A percentile compares a stretch with the other conserved stretches of the same genome.
Evolutionary conservation across 2,888 invertebrate species (phyloP).

Genomic region (Tuta absoluta): DNA sequence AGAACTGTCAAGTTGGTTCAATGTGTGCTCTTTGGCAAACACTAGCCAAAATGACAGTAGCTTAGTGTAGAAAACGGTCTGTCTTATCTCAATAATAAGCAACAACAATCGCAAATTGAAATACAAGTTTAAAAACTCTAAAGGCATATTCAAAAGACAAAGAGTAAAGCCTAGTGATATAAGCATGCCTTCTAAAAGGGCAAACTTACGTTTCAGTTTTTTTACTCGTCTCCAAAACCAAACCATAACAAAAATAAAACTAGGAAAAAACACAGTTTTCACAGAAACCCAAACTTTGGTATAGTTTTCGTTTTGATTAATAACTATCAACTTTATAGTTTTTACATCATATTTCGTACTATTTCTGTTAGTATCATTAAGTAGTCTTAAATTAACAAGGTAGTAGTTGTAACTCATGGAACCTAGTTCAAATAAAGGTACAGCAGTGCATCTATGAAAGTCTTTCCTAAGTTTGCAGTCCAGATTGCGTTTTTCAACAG

Average conservation of each 20-base stretch:
- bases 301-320: constrained; percentile 99
- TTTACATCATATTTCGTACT: constrained; percentile 88
- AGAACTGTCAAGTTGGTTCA: constrained; percentile 89
- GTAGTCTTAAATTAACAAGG: constrained; percentile 94
- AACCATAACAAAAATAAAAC: constrained; percentile 88
- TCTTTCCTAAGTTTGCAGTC: constrained; percentile 89
- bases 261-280: constrained; percentile 95
- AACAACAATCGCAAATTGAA: constrained; percentile 98
- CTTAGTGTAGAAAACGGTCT: constrained; percentile 97
- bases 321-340: constrained; percentile 91
- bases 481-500: constrained; percentile 90
- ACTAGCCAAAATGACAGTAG: constrained; percentile 98
- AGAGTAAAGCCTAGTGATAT: constrained; percentile 92
- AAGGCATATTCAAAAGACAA: constrained; percentile 93
- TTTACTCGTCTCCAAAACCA: constrained; percentile 98
- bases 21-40: constrained; percentile 98
- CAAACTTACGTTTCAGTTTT: constrained; percentile 91
- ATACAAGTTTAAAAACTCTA: constrained; percentile 94
- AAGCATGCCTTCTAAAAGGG: constrained; percentile 95
- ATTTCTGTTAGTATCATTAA: constrained; percentile 88
- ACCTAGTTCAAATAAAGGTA: constrained; percentile 98
- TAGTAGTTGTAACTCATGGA: constrained; percentile 97
- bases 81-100: constrained; percentile 94
- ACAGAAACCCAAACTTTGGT: constrained; percentile 97
- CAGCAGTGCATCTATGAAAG: constrained; percentile 91